Evolutionary conservation across 2,113 vertebrate genomes (phyloP), one percentile per base, ranked within the genome.

Genomic region (Plecturocebus donacophilus): DNA sequence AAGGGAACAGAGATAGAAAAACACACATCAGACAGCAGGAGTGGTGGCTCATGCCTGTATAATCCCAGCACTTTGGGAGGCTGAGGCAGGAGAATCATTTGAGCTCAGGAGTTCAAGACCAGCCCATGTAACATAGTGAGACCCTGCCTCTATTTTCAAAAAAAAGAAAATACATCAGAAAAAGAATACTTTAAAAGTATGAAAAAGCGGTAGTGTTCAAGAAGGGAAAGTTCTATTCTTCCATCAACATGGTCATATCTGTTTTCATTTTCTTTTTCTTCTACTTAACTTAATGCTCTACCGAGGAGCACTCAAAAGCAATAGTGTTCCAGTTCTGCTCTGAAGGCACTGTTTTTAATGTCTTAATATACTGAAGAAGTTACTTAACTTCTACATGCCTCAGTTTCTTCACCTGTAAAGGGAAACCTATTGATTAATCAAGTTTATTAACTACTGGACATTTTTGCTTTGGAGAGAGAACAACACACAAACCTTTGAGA

Each of bases 261-360:
- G 73, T 83, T 86, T 96, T 58, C 88, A 47, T 49, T 86, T 73
- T 75, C 49, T n/a, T 52, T 87, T 54, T 76, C 47, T 88, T 80
- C 61, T 21, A 85, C 35, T 92, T 91, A 38, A 32, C 20, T 97
- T 92, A 92, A 95, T 23, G 45, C 19, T 96, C 49, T 87, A 70
- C 1, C 70, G 70, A 94, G 40, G 19, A 90, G 9, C 21, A 84
- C 23, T 87, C 66, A 71, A 95, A 90, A 94, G 86, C 20, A 61
- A 77, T 0, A 94, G 75, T 91, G 47, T 84, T 83, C 84, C 70
- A 87, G 23, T 85, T 96, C 73, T 81, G 54, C 25, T 93, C 56
- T 80, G 20, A 95, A 94, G 52, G 52, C 32, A n/a, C 58, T 23
- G 68, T 61, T 83, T 85, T 45, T 82, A 90, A 95, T 70, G 25